Base-by-base conservation (phyloP, 2,888 invertebrate genomes). In the Pharmacophagus antenor region DNA sequence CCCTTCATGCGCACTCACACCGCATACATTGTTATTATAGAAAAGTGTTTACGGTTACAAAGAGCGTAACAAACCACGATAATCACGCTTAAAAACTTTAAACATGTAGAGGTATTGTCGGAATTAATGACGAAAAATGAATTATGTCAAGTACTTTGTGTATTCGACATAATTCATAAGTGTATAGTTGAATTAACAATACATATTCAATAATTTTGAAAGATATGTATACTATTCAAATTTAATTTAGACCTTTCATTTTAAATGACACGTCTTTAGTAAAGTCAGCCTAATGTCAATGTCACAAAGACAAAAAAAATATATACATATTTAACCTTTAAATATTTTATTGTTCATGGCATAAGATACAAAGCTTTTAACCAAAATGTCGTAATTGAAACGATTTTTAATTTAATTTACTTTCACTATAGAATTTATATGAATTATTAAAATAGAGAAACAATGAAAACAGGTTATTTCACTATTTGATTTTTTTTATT, bases 1-100 rank as follows among this genome's bases (percentile, higher is more conserved):
- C 70, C 65, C 70, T 65, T 74, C 76, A 77, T 77, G 70, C 74
- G 74, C 70, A 65, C 70, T 65, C 67, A 59, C 63, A 56, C 61
- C 15, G 49, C 70, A 73, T 67, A 62, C 79, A 80, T 79, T 72
- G 73, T 76, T 70, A 31, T 47, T 41, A 21, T 15, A 62, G 63
- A 66, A 69, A 67, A 51, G 41, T 62, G 81, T 82, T 80, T 79
- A 76, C 71, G 70, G 69, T 61, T 52, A 15, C 51, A 20, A 41
- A 51, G 0, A 48, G 25, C 22, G n/a, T 48, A 48, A n/a, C 15
- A 25, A 23, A 42, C 17, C 42, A 42, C 18, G 20, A 8, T 27
- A 47, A 46, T 27, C 21, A 3, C 10, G 12, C 31, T 31, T 31
- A 15, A 31, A 31, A 31, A 31, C 31, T 31, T 31, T 31, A 3